phyloP scores from a whole-genome alignment of 2,888 invertebrate species.

The Stenchaetothrips biformis region DNA sequence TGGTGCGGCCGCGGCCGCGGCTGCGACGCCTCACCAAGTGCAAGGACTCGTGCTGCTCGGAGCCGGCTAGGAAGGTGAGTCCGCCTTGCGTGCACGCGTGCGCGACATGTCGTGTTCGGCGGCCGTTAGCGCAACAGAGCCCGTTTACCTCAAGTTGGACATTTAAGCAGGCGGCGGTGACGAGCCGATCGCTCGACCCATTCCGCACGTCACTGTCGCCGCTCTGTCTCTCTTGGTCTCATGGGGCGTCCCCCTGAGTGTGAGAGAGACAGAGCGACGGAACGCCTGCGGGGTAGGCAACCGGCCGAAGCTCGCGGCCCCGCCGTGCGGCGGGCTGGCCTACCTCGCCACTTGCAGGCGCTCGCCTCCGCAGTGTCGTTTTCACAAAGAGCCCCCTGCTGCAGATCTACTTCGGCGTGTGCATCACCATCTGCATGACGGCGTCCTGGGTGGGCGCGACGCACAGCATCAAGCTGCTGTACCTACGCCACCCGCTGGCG shows the following conservation, averaged over 20 bases:
- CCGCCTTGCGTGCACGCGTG: not conserved
- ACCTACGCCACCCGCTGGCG: slow-evolving; percentile 47
- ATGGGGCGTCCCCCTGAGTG: not conserved
- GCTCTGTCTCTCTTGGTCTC: too few species aligned
- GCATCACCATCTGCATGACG: slow-evolving; percentile 81
- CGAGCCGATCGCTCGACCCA: too few species aligned
- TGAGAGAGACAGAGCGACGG: not conserved
- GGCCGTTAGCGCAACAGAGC: not conserved
- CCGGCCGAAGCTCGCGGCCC: too few species aligned
- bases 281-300: not conserved
- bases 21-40: slow-evolving; percentile 49
- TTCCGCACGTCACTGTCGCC: too few species aligned
- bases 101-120: not conserved
- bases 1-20: slow-evolving; percentile 34
- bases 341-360: too few species aligned
- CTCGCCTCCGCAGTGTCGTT: too few species aligned
- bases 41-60: slow-evolving; percentile 73
- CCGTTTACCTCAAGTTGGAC: not conserved
- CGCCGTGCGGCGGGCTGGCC: too few species aligned
- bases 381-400: slow-evolving; percentile 39
- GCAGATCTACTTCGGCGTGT: slow-evolving; percentile 83
- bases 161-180: too few species aligned
- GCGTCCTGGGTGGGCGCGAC: slow-evolving; percentile 90
- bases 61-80: slow-evolving; percentile 72
- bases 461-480: slow-evolving; percentile 83